Evolutionary conservation across 2,797 vertebrate species (phyloP).

Genomic region (Anguilla marmorata): DNA sequence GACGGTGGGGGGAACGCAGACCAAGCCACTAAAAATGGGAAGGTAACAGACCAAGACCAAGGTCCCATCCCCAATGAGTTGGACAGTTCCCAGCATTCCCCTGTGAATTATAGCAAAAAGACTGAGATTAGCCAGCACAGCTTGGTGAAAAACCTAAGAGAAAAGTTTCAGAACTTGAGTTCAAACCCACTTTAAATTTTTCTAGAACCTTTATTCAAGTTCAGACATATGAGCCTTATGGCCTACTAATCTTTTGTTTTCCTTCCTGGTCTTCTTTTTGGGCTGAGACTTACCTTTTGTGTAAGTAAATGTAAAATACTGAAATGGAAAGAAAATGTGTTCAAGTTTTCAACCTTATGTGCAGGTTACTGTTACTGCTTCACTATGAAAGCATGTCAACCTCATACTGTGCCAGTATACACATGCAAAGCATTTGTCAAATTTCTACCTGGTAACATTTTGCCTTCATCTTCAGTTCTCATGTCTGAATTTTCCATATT

Average conservation of each 20-base stretch:
- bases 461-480: conserved; percentile 3
- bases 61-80: conserved; percentile 39
- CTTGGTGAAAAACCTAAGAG: conserved; percentile 85
- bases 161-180: conserved; percentile 88
- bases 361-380: conserved; percentile 12
- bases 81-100: conserved; percentile 39
- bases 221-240: neutral
- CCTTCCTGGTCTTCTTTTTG: neutral
- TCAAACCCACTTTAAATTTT: conserved; percentile 60
- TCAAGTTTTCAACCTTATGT: neutral
- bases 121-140: conserved; percentile 66
- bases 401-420: conserved; percentile 11
- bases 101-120: conserved; percentile 54
- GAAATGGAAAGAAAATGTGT: neutral
- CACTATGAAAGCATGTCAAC: neutral
- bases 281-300: conserved; percentile 16
- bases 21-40: conserved; percentile 20
- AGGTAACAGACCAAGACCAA: conserved; percentile 38
- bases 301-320: conserved; percentile 33
- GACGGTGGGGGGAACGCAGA: conserved; percentile 42
- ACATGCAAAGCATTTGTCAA: neutral
- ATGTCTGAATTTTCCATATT: neutral
- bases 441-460: conserved; percentile 5
- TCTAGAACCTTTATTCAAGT: conserved; percentile 13
- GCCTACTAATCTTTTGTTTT: conserved; percentile 14